Evolutionary conservation across 1,140 invertebrate genomes (phyloP).

Genomic region (Sycophila sp.): DNA sequence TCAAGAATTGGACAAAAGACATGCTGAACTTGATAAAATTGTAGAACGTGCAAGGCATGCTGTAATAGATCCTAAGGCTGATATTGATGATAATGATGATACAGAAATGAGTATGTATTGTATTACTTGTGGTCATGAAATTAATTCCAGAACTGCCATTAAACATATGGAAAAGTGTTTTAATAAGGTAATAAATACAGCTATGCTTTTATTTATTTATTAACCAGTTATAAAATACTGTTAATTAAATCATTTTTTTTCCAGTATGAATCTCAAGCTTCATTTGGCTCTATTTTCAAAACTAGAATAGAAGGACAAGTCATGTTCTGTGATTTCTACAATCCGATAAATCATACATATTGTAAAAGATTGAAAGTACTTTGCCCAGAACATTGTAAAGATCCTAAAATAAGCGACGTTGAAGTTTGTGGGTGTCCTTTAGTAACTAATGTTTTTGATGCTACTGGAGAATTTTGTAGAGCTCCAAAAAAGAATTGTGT

Average conservation of each 20-base stretch:
- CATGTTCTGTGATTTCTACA: constrained; percentile 99
- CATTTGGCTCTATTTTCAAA: constrained; percentile 94
- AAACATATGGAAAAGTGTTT: constrained; percentile 97
- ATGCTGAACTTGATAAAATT: constrained; percentile 83
- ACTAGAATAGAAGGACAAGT: constrained; percentile 93
- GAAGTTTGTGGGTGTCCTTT: constrained; percentile 94
- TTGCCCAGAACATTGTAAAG: constrained; percentile 98
- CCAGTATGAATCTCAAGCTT: constrained; percentile 94
- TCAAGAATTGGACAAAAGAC: constrained; percentile 80
- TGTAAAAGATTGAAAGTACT: constrained; percentile 95
- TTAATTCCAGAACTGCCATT: constrained; percentile 86
- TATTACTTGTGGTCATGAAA: constrained; percentile 95
- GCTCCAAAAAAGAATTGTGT: constrained; percentile 91
- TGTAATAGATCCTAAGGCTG: constrained; percentile 71
- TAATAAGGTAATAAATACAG: constrained; percentile 75
- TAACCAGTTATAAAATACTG: constrained; percentile 10
- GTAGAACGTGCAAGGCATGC: constrained; percentile 80
- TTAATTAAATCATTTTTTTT: constrained; percentile 46
- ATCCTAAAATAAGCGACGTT: constrained; percentile 85
- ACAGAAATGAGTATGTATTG: constrained; percentile 92
- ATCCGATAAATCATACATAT: constrained; percentile 89
- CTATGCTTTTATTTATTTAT: background rate
- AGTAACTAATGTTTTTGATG: constrained; percentile 82
- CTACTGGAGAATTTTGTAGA: constrained; percentile 84
- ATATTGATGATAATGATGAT: constrained; percentile 77